Conservation (phyloP, 92 coral and sea anemone species). For the Micromussa lordhowensis region DNA sequence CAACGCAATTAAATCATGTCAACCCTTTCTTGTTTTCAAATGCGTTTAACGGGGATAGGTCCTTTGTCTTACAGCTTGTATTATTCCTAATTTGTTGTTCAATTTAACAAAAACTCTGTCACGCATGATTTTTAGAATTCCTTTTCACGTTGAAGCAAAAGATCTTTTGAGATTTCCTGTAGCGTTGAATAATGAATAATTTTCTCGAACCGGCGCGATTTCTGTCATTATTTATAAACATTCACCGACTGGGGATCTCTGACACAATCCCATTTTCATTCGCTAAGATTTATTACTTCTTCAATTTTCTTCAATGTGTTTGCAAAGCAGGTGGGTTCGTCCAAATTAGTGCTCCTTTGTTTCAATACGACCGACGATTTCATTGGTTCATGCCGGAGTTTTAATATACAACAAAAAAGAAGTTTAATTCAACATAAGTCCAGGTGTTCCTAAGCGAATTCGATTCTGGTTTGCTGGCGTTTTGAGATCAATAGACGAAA, state of each 20-base stretch:
- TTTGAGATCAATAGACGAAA: constrained; percentile 11
- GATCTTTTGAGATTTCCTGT: not conserved
- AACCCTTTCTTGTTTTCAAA: not conserved
- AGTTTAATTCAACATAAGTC: constrained; percentile 44
- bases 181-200: not conserved
- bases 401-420: constrained; percentile 61
- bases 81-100: not conserved
- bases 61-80: not conserved
- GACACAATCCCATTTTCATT: constrained; percentile 13
- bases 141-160: not conserved
- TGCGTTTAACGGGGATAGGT: not conserved
- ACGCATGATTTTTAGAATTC: not conserved
- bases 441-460: constrained; percentile 63
- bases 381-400: constrained; percentile 61
- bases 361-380: constrained; percentile 15
- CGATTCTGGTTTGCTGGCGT: constrained; percentile 29
- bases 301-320: constrained; percentile 23
- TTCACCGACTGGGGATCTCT: not conserved
- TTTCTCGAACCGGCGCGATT: not conserved
- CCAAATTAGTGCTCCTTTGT: constrained; percentile 42
- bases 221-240: not conserved
- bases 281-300: constrained; percentile 4
- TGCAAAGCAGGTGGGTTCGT: constrained; percentile 17
- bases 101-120: not conserved
- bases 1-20: not conserved